Evolutionary conservation across 37 sponge, comb jelly and placozoan genomes (phyloP).

Genomic region (Geodia barretti): DNA sequence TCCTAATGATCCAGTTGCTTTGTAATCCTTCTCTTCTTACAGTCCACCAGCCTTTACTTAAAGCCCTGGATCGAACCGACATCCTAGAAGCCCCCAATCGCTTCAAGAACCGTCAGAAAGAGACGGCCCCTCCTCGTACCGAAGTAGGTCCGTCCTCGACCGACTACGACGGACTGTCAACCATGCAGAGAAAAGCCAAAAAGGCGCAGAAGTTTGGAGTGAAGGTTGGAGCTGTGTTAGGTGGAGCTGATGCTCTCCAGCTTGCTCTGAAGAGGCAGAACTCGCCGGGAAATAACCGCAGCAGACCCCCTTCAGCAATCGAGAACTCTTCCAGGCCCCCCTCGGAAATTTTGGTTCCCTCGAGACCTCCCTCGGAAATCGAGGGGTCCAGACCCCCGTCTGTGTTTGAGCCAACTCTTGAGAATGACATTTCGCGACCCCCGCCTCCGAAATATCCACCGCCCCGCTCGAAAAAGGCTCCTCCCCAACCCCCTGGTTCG

Average conservation of each 20-base stretch:
- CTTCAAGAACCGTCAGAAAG: slow-evolving; percentile 17
- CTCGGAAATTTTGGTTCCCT: not conserved
- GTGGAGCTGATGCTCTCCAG: not conserved
- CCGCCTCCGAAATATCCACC: not conserved
- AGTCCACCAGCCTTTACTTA: slow-evolving; percentile 19
- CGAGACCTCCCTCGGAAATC: not conserved
- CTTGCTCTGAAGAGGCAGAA: not conserved
- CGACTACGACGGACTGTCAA: slow-evolving; percentile 7
- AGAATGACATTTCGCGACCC: not conserved
- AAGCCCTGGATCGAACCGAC: slow-evolving; percentile 33
- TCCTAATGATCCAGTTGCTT: too few relatives aligned
- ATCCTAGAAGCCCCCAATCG: slow-evolving; percentile 18
- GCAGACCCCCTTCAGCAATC: not conserved
- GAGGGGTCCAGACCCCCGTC: not conserved
- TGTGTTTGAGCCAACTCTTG: not conserved
- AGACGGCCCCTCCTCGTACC: not conserved
- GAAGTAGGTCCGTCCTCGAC: not conserved
- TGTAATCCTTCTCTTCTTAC: not conserved
- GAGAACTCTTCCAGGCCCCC: not conserved
- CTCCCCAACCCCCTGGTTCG: not conserved
- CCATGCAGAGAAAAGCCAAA: slow-evolving; percentile 3
- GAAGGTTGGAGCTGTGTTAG: not conserved
- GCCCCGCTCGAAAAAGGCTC: not conserved
- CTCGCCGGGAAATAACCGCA: not conserved
- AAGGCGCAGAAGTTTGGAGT: slow-evolving; percentile 26